Percentiles rank a stretch among this genome's conserved stretches.
These are phyloP conservation scores for Itoplectis maculator DNA, from an alignment of 2,888 invertebrate species.

Conservation along the genomic window DNA sequence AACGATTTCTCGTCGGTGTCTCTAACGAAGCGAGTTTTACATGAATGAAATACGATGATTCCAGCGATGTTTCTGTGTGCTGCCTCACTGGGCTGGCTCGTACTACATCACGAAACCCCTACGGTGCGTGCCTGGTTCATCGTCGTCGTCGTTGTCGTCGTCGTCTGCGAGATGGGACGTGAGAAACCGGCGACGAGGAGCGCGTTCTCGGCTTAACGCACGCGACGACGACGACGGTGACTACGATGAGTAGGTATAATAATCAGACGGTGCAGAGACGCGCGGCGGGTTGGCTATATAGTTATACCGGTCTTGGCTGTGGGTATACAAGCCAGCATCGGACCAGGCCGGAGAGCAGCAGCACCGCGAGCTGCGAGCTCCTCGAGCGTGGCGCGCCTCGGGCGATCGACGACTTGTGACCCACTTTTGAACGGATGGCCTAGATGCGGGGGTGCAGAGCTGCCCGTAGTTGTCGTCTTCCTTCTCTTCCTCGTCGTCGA, in stretches of 20 bases:
- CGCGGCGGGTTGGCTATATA: constrained; percentile 47
- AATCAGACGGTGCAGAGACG: constrained; percentile 47
- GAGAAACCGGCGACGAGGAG: constrained; percentile 50
- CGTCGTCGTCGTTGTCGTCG: constrained; percentile 11
- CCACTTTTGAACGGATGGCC: constrained; percentile 80
- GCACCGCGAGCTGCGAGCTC: constrained; percentile 69
- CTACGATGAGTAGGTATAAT: constrained; percentile 62
- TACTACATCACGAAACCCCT: constrained; percentile 6
- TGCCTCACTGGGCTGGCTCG: constrained; percentile 23
- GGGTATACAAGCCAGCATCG: constrained; percentile 32
- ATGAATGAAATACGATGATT: constrained; percentile 42
- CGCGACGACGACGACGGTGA: constrained; percentile 56
- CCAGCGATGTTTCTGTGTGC: constrained; percentile 14
- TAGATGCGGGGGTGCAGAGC: constrained; percentile 79
- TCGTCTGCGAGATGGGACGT: constrained; percentile 7
- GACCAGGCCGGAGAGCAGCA: constrained; percentile 9
- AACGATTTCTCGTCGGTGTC: neutral
- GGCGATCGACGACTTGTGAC: constrained; percentile 82
- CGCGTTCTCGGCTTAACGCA: constrained; percentile 59
- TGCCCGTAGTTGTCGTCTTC: constrained; percentile 71
- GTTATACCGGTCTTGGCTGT: constrained; percentile 15
- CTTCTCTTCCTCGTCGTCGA: constrained; percentile 56
- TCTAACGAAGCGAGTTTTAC: constrained; percentile 4
- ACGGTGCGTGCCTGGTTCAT: constrained; percentile 36
- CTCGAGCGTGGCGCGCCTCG: constrained; percentile 67